These are phyloP conservation scores for Chrysodeixis includens DNA, from an alignment of 2,888 invertebrate species.

Conservation along the genomic window DNA sequence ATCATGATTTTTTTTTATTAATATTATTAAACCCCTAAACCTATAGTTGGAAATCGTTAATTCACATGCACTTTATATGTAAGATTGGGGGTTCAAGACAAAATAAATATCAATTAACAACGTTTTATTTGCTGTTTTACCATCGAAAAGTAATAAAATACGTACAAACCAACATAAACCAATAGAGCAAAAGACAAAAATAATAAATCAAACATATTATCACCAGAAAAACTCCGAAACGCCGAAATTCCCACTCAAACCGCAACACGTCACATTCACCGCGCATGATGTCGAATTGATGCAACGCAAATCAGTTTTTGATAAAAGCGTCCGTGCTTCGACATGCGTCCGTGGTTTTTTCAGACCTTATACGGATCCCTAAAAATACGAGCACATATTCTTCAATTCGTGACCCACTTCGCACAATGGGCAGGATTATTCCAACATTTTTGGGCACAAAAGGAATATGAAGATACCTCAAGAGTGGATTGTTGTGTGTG, in stretches of 20 bases:
- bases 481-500: background rate
- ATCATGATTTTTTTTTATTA: no score
- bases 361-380: background rate
- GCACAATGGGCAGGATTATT: background rate
- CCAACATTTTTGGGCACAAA: background rate
- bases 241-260: background rate
- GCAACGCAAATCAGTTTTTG: constrained; percentile 7
- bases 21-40: no score
- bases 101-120: no score
- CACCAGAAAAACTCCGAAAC: background rate
- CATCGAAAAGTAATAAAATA: no score
- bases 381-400: constrained; percentile 5
- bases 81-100: no score
- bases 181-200: no score
- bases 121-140: no score
- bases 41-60: no score
- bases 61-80: no score
- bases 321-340: background rate
- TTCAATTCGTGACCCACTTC: constrained; percentile 3
- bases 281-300: constrained; percentile 1
- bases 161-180: no score
- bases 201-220: no score
- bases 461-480: background rate
- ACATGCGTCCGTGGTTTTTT: background rate
- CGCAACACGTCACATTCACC: background rate